Evolutionary conservation across 37 sponge, comb jelly and placozoan genomes (phyloP), one percentile per base, ranked within the genome.

Genomic region (Geodia barretti): DNA sequence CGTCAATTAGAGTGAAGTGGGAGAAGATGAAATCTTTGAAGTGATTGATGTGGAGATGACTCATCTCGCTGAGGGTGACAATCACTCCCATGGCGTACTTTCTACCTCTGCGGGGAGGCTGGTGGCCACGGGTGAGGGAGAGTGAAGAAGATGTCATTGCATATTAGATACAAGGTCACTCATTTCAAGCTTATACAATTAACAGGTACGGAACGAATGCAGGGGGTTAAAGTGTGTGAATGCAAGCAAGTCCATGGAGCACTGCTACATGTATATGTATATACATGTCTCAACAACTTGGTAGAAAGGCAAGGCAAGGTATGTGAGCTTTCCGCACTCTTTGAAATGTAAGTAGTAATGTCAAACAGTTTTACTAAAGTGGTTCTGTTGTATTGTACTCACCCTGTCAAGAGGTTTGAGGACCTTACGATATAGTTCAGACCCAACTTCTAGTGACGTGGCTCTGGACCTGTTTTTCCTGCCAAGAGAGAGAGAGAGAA

Each of bases 1-100:
- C 59, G 75, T 88, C 86, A 70, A 92, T 78, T 21, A 89, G 86
- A 74, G 81, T 69, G 64, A 92, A 92, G 63, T 92, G 89, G 4
- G 84, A 78, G 79, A 92, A 92, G 76, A 92, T 43, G 67, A 89
- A 92, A 32, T 68, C 42, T 34, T 88, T 72, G 63, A 86, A 86
- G 75, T 68, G 72, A 4, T 80, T 40, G 66, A 82, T 82, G 73
- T 71, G 59, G 0, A 33, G 64, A 37, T 76, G 41, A 69, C 41
- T 73, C 35, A 88, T 64, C 37, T 88, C 83, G 77, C 72, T 70
- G 33, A 88, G 78, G 29, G 43, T 72, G 60, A 88, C 61, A 21
- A 88, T 77, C 24, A 88, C 72, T 19, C 83, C 83, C 21, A 88
- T 70, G 23, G 78, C 88, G 77, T 66, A 88, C 77, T 88, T 88